Conservation (phyloP, 2,113 vertebrate species). For the Grallaria varia region DNA sequence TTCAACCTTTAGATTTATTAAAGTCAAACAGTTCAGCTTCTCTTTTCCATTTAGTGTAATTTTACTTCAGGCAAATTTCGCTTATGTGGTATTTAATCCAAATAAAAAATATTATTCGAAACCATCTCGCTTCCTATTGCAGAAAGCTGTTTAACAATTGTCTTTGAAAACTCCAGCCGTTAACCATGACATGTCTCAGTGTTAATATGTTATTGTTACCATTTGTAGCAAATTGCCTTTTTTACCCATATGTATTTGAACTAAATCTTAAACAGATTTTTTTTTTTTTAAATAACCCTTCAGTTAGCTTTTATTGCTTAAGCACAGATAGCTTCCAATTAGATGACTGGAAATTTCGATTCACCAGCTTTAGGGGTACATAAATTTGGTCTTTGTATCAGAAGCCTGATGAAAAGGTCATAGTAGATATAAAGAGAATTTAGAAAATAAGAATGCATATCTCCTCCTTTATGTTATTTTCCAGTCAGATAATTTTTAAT, state of each 20-base stretch:
- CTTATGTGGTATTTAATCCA: conserved; percentile 61
- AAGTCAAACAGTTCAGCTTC: conserved; percentile 60
- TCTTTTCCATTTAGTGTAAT: conserved; percentile 47
- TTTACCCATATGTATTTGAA: not conserved
- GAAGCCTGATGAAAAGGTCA: not conserved
- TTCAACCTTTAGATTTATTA: conserved; percentile 58
- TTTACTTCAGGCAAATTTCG: conserved; percentile 72
- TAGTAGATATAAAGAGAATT: not conserved
- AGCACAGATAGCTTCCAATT: not conserved
- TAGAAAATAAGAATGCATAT: not conserved
- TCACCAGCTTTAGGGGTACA: not conserved
- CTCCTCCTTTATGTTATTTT: not conserved
- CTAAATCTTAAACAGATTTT: not conserved
- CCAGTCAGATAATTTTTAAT: not conserved
- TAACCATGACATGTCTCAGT: not conserved
- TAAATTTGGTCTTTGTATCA: not conserved
- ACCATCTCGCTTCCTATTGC: conserved; percentile 70
- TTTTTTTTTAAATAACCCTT: not conserved
- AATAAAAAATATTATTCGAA: conserved; percentile 70
- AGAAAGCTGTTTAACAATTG: conserved; percentile 46
- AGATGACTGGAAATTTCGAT: not conserved
- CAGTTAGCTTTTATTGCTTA: not conserved
- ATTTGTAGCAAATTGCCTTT: conserved; percentile 19
- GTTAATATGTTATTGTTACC: conserved; percentile 14
- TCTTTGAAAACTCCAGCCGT: not conserved